A percentile compares a stretch with the other conserved stretches of the same genome.
Evolutionary conservation across 2,113 vertebrate genomes (phyloP).

Genomic region (Kryptolebias marmoratus): DNA sequence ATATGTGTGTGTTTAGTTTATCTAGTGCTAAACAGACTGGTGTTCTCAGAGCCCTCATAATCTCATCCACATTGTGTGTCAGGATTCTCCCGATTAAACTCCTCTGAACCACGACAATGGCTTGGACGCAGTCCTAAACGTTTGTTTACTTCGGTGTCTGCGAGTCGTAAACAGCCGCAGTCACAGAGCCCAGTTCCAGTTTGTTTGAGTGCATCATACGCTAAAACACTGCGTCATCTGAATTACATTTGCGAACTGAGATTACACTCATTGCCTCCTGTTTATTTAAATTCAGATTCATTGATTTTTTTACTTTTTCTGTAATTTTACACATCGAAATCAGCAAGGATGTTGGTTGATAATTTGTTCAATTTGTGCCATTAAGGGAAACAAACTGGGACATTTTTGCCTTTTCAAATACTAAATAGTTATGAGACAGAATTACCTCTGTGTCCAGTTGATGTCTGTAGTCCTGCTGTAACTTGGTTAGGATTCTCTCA

Average conservation of each 20-base stretch:
- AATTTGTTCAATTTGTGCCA: background rate
- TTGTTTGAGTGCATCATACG: constrained; percentile 24
- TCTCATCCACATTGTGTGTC: constrained; percentile 54
- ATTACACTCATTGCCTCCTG: background rate
- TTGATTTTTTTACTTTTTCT: background rate
- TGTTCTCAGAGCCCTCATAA: constrained; percentile 55
- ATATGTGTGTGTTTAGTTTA: constrained; percentile 45
- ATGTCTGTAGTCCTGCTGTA: constrained; percentile 81
- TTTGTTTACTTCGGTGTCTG: constrained; percentile 47
- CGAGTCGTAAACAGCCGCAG: constrained; percentile 18
- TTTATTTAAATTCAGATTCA: constrained; percentile 7
- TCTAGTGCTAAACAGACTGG: constrained; percentile 57
- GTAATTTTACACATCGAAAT: background rate
- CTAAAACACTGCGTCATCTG: constrained; percentile 23
- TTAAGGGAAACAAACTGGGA: background rate
- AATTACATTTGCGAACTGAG: constrained; percentile 1
- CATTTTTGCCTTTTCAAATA: background rate
- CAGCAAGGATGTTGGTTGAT: background rate
- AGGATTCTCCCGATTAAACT: constrained; percentile 51
- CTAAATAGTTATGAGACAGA: background rate
- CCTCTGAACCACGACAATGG: constrained; percentile 59
- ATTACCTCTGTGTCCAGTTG: constrained; percentile 84
- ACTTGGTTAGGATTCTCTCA: constrained; percentile 79
- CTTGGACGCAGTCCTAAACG: constrained; percentile 40
- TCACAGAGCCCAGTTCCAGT: constrained; percentile 17